Base-by-base conservation (phyloP, 2,888 invertebrate genomes). In the Elgonia sp. region DNA sequence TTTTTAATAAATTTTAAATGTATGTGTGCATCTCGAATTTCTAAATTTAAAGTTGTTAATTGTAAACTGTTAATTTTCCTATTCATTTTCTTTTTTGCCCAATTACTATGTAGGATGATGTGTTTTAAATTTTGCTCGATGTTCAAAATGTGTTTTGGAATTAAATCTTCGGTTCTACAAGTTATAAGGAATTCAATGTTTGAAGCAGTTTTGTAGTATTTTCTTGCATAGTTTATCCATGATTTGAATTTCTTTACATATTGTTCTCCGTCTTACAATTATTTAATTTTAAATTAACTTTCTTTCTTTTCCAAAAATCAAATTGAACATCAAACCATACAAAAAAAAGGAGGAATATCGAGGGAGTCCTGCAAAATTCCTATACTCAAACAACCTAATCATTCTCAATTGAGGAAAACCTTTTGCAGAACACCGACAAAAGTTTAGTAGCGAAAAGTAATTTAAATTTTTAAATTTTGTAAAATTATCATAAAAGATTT, bases 1-100 rank as follows among this genome's bases (percentile, higher is more conserved):
- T 60, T 60, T 60, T 60, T 60, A 10, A 60, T 20, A 21, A 20
- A 60, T 60, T 60, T 60, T 20, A 60, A 21, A 20, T 60, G 60
- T 60, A 60, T 21, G 21, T 60, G 60, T 7, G 29, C 29, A 14
- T 60, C 60, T 60, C 20, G 18, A 20, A 60, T 60, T 60, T 60
- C 60, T 8, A 60, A 60, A 60, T 60, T 60, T 20, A 60, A 60
- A 10, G 20, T 20, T 4, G 8, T 21, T 16, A 10, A 20, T 60
- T 21, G 18, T 8, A 60, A 60, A 60, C 4, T 18, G 29, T 21
- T 9, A 5, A 60, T 6, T 60, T 60, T 60, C 20, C 16, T 20
- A 2, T 60, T 7, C 6, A 60, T 20, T 21, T 60, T 60, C 10
- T 60, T 21, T 2, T 60, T 21, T 3, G 14, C 60, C 7, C 7